These are phyloP conservation scores for Dinomys branickii DNA, from an alignment of 2,113 vertebrate genomes.

Conservation along the genomic window DNA sequence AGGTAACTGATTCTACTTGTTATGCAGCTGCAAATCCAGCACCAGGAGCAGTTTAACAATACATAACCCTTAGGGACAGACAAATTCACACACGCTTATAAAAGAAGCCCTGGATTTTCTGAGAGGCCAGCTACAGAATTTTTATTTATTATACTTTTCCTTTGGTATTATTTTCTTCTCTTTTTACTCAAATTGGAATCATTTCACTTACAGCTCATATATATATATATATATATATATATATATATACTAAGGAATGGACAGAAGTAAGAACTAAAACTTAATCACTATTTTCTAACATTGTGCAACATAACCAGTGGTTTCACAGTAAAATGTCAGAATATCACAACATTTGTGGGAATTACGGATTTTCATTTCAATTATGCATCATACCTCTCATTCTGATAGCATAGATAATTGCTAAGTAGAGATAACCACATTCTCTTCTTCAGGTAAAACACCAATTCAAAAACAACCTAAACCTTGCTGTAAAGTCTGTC, in stretches of 20 bases:
- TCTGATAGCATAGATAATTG: background rate
- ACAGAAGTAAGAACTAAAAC: background rate
- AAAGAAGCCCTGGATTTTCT: background rate
- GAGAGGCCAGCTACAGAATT: background rate
- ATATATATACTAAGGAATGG: background rate
- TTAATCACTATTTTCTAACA: background rate
- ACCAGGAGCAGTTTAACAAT: background rate
- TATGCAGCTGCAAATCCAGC: background rate
- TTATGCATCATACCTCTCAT: background rate
- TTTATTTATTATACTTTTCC: background rate
- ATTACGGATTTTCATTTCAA: background rate
- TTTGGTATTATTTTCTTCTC: background rate
- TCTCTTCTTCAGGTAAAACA: background rate
- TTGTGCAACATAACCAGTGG: background rate
- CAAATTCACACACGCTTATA: background rate
- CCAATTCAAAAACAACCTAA: background rate
- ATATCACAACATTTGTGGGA: background rate
- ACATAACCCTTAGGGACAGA: background rate
- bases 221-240: too few relatives aligned
- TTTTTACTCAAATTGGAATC: background rate
- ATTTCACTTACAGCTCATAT: background rate
- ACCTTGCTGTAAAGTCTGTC: too few relatives aligned
- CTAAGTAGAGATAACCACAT: background rate
- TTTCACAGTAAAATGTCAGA: background rate
- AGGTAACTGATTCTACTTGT: background rate